These are phyloP conservation scores for Lateolabrax maculatus DNA, from an alignment of 2,797 vertebrate genomes.

Conservation along the genomic window DNA sequence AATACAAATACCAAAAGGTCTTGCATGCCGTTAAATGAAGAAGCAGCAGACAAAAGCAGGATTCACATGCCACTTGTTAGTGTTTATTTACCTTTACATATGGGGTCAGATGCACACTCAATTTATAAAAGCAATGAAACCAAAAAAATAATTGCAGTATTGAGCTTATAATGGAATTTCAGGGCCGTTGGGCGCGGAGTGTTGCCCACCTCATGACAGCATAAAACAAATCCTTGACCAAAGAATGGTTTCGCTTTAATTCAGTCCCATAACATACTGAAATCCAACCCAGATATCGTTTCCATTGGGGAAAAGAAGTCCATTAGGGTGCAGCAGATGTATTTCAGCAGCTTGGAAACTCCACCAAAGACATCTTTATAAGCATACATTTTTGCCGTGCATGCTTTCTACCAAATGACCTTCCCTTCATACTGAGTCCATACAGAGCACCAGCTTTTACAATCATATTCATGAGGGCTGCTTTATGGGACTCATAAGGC, in stretches of 20 bases:
- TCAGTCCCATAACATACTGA: slow-evolving; percentile 52
- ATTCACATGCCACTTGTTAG: slow-evolving; percentile 47
- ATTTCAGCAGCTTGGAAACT: slow-evolving; percentile 70
- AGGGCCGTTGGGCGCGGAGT: slow-evolving; percentile 27
- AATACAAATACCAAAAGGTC: slow-evolving; percentile 61
- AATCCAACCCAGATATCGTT: slow-evolving; percentile 49
- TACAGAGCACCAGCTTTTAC: slow-evolving; percentile 85
- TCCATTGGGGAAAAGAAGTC: slow-evolving; percentile 58
- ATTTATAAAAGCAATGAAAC: slow-evolving; percentile 53
- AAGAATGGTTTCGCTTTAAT: slow-evolving; percentile 66
- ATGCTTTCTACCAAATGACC: slow-evolving; percentile 80
- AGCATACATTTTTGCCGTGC: slow-evolving; percentile 75
- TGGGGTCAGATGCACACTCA: slow-evolving; percentile 34
- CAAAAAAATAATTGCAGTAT: slow-evolving; percentile 59
- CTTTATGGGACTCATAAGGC: slow-evolving; percentile 94
- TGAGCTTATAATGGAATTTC: slow-evolving; percentile 59
- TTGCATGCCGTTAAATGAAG: slow-evolving; percentile 38
- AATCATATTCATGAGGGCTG: slow-evolving; percentile 92
- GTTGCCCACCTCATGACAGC: slow-evolving; percentile 48
- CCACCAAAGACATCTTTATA: slow-evolving; percentile 75
- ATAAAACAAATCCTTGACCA: slow-evolving; percentile 67
- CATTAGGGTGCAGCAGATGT: slow-evolving; percentile 73
- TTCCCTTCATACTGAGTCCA: slow-evolving; percentile 72
- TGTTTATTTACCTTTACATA: slow-evolving; percentile 46
- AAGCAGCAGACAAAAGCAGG: slow-evolving; percentile 40